A percentile compares a stretch with the other conserved stretches of the same genome.
Conservation (phyloP, 2,113 vertebrate species). For the Nipponia nippon region DNA sequence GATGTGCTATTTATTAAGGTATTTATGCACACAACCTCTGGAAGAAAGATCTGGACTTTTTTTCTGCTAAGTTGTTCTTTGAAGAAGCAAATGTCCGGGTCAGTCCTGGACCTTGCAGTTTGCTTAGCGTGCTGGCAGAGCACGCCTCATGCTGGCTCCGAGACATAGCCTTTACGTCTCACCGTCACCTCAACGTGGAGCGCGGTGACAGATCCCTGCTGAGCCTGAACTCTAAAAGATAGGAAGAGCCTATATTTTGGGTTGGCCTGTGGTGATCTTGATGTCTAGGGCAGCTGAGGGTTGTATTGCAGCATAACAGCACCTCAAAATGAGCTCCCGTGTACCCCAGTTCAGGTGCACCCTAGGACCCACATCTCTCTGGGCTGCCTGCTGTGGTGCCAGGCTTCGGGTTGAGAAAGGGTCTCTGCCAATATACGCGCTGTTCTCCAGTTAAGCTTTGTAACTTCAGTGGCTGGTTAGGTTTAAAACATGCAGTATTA, state of each 20-base stretch:
- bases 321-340: background rate
- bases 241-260: background rate
- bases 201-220: background rate
- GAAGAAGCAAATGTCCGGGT: background rate
- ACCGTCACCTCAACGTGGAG: background rate
- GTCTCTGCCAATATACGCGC: accelerated
- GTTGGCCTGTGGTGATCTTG: background rate
- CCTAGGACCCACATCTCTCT: background rate
- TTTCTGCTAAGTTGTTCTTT: background rate
- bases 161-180: background rate
- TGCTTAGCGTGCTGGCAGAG: background rate
- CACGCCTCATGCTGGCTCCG: accelerated
- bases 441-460: too few species aligned
- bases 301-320: background rate
- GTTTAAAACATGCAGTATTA: background rate
- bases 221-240: background rate
- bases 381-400: accelerated
- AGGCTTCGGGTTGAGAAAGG: background rate
- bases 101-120: background rate
- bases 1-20: background rate
- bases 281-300: background rate
- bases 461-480: background rate
- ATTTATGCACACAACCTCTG: background rate
- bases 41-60: background rate
- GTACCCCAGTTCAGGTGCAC: background rate